Base-by-base conservation (phyloP, 1,140 invertebrate species). In the Acromyrmex echinatior region DNA sequence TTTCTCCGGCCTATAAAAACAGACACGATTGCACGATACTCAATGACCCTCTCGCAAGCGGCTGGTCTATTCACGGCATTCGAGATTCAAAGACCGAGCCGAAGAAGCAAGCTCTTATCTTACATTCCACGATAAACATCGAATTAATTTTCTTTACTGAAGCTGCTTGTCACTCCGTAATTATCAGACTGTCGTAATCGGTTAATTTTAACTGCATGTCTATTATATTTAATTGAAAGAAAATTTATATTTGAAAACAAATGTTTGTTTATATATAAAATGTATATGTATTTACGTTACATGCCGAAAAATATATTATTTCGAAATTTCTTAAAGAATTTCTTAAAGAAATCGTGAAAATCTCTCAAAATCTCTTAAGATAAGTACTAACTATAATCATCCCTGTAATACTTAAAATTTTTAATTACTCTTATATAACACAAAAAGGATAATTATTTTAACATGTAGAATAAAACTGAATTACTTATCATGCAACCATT, bases 1-100 rank as follows among this genome's bases (percentile, higher is more conserved):
- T 76, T 84, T 84, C 80, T 76, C 80, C n/a, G 80, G 39, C 51
- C 58, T 84, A 76, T 62, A 84, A 84, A 84, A 84, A 76, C 80
- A 84, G 70, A 76, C 68, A 25, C 39, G 68, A 45, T 66, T 45
- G 76, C 58, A 25, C 35, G 35, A 39, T 39, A 39, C 49, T 82
- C 39, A 31, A 73, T 70, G 53, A 70, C 28, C 7, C 62, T 66
- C 77, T 21, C n/a, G n/a, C 58, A 35, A 78, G 58, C 39, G 58
- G 58, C 25, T 31, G 49, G 3, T 79, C 63, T 81, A 81, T 81
- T 81, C 78, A 14, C 31, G 14, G 78, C 49, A 25, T 56, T 56
- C 49, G 9, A 45, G 49, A 56, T 6, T 63, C 39, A 49, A 81
- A 81, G 31, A 16, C 16, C 18, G 39, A 39, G 7, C 2, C 51